phyloP scores from a whole-genome alignment of 2,797 vertebrate species.

The Onychomys leucogaster region DNA sequence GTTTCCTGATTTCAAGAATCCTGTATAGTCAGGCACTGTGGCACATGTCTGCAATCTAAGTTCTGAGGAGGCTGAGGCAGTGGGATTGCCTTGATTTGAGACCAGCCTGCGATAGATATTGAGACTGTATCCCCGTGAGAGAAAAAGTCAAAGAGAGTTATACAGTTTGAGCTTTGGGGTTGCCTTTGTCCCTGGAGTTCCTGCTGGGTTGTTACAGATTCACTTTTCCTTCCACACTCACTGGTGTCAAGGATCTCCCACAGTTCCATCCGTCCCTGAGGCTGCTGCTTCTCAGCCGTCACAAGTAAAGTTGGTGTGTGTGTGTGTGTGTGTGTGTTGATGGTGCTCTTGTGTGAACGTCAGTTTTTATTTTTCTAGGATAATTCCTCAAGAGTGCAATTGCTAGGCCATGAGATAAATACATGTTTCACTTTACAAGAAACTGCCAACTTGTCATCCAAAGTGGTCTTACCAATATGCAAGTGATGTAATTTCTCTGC shows the following conservation, averaged over 20 bases:
- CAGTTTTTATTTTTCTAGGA: conserved; percentile 21
- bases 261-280: background rate
- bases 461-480: background rate
- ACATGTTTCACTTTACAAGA: conserved; percentile 43
- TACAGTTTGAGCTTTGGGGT: background rate
- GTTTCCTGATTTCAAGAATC: background rate
- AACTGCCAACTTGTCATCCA: conserved; percentile 33
- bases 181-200: background rate
- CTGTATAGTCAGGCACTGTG: background rate
- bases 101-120: no score
- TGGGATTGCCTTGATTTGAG: background rate
- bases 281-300: background rate
- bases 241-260: background rate
- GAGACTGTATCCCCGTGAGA: background rate
- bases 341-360: background rate
- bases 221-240: background rate
- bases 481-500: background rate
- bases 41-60: background rate
- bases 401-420: background rate
- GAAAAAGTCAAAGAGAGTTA: background rate
- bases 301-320: conserved; percentile 37
- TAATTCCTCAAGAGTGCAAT: background rate
- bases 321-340: background rate
- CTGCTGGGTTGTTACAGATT: background rate
- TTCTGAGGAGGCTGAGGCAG: background rate